Percentiles rank a stretch among this genome's conserved stretches.
Conservation (phyloP, 1,140 invertebrate genomes). For the Cyclargus thomasi region DNA sequence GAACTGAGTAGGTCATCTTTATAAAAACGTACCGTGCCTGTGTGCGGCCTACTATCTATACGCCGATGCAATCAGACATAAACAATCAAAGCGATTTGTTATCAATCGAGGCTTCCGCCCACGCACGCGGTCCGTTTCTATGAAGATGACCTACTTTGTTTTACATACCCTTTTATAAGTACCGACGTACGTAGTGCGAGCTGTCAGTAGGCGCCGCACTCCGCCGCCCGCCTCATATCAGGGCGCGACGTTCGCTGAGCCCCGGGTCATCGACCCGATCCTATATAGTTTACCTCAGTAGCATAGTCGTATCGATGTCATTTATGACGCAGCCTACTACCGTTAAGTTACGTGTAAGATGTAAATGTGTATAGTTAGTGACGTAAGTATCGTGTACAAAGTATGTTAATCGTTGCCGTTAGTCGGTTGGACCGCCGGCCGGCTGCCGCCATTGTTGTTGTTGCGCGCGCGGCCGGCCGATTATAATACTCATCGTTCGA, state of each 20-base stretch:
- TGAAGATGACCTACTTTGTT: no score
- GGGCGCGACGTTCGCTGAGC: slow-evolving; percentile 43
- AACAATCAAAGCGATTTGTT: no score
- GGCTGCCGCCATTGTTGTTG: slow-evolving; percentile 33
- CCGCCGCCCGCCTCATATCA: slow-evolving; percentile 38
- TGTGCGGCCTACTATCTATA: no score
- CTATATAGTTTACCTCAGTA: slow-evolving; percentile 72
- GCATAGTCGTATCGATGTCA: slow-evolving; percentile 65
- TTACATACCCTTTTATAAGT: no score
- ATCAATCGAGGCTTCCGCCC: no score
- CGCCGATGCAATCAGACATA: no score
- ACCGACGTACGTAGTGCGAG: neutral
- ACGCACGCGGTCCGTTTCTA: no score
- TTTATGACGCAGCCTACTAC: slow-evolving; percentile 72
- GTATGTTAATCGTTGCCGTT: slow-evolving; percentile 47
- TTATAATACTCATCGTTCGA: slow-evolving; percentile 55
- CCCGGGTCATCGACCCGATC: slow-evolving; percentile 45
- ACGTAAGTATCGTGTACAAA: slow-evolving; percentile 58
- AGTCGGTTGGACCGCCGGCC: slow-evolving; percentile 22
- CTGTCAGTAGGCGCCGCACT: slow-evolving; percentile 1
- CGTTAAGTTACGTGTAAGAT: slow-evolving; percentile 67
- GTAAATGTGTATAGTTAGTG: slow-evolving; percentile 57
- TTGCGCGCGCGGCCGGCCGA: slow-evolving; percentile 31
- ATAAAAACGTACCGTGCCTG: no score
- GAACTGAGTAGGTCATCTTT: no score